phyloP scores from a whole-genome alignment of 2,113 vertebrate species.

The Cardinalis cardinalis region DNA sequence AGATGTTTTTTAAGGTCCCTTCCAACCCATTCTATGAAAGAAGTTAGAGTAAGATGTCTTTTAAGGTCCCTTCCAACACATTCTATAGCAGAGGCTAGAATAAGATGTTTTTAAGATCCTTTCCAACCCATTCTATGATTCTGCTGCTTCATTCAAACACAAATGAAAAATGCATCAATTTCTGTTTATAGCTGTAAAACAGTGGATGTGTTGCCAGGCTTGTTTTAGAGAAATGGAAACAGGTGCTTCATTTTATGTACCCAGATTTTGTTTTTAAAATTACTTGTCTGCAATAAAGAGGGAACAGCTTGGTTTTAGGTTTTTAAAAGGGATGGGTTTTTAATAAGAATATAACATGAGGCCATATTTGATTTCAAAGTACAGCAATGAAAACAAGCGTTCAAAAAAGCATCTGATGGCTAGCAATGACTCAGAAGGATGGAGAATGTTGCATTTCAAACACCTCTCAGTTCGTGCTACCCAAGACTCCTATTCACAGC shows the following conservation, averaged over 20 bases:
- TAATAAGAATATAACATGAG: not conserved
- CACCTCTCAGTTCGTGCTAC: conserved; percentile 17
- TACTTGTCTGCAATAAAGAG: not conserved
- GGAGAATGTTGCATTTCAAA: conserved; percentile 21
- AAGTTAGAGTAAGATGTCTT: too few species aligned
- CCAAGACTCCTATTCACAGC: conserved; percentile 15
- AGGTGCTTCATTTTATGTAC: not conserved
- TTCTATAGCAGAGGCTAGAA: not conserved
- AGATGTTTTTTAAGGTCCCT: not conserved
- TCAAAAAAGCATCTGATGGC: conserved; percentile 1
- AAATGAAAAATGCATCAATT: not conserved
- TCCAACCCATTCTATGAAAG: not conserved
- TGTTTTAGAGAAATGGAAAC: not conserved
- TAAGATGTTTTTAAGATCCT: not conserved
- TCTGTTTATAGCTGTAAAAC: not conserved
- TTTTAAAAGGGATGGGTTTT: not conserved
- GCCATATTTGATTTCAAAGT: not conserved
- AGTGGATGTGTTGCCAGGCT: not conserved
- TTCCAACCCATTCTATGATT: not conserved
- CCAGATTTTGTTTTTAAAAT: not conserved
- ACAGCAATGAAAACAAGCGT: not conserved
- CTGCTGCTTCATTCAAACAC: not conserved
- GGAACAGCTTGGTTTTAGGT: not conserved
- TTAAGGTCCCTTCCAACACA: too few species aligned
- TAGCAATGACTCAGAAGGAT: conserved; percentile 26